Evolutionary conservation across 2,797 vertebrate species (phyloP), one percentile per base, ranked within the genome.

Genomic region (Phoebastria nigripes): DNA sequence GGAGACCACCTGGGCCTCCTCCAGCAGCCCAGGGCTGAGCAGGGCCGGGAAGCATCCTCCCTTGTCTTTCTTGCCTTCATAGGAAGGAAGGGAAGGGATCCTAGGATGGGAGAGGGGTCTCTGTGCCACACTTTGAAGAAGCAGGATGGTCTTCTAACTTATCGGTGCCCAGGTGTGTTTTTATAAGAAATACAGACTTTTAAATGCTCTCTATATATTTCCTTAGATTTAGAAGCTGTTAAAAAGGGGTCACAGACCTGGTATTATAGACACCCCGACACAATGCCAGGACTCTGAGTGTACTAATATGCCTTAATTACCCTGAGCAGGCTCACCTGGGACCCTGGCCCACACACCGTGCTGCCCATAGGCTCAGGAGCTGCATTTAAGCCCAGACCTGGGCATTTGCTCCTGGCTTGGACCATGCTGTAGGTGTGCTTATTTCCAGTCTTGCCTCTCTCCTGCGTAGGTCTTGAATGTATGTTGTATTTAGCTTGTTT

Each of bases 331-430:
- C 22, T 91, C 51, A 28, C 10, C 74, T 63, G 81, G 56, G 39
- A 25, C 8, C 15, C 35, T 31, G 39, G 8, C 31, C 15, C 42
- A 46, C 12, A 4, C 12, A 4, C 12, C 14, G n/a, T 8, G 18
- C 37, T 70, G 35, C 58, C 35, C 22, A 5, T 8, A 51, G 72
- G 17, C 35, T 66, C 47, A 44, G 56, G 15, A 89, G 11, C 79
- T 77, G 31, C 15, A 22, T 37, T 73, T 33, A 63, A 74, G 8
- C 35, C 20, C 72, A 59, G 26, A 33, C 1, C 6, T 28, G 22
- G 12, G 28, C 1, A 7, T 5, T 16, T 63, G 7, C 3, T 47
- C 5, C 4, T 39, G 26, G 26, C 0, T 0, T 1, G 8, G 5
- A 1, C 5, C 0, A 0, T 52, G 8, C 8, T 58, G 29, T 12